Evolutionary conservation across 2,888 invertebrate species (phyloP), one percentile per base, ranked within the genome.

Genomic region (Spicauda simplicius): DNA sequence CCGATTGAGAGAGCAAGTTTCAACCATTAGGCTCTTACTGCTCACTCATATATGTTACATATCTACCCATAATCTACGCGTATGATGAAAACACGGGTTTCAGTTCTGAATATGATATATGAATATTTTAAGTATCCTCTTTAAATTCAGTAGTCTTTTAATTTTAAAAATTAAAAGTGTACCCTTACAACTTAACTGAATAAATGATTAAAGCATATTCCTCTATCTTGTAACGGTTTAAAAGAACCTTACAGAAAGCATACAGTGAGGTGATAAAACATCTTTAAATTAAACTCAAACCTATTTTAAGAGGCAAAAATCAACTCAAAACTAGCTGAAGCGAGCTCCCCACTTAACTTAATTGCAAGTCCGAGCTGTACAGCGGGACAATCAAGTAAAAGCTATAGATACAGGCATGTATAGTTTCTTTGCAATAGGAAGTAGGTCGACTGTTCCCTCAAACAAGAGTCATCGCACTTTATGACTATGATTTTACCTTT

Each of bases 341-440:
- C 41, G 14, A 41, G 41, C 41, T 41, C 59, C 25, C 20, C 59
- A 48, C 59, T 59, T 48, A 59, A 59, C 59, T 25, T 59, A 48
- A 59, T 48, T 59, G 59, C 59, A 25, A 19, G 59, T 59, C 59
- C 59, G 59, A 59, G 59, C 25, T 59, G 14, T 48, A 59, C 55
- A 55, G 55, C 55, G 19, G 20, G 48, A 64, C 64, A 64, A 64
- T 64, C 64, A 56, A 57, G 56, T 64, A 64, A 64, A 57, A 50
- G 64, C n/a, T 19, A 33, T 48, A 5, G 48, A 19, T 19, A 19
- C 33, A 54, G 25, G 16, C 33, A 18, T 11, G 16, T 56, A 56
- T 12, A 41, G 20, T 37, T 58, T 48, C 19, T 33, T 12, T 45
- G 30, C 19, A 19, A 14, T 14, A n/a, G 37, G 41, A 58, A 58